Evolutionary conservation across 2,888 invertebrate species (phyloP).

Genomic region (Leptinotarsa haldemani): DNA sequence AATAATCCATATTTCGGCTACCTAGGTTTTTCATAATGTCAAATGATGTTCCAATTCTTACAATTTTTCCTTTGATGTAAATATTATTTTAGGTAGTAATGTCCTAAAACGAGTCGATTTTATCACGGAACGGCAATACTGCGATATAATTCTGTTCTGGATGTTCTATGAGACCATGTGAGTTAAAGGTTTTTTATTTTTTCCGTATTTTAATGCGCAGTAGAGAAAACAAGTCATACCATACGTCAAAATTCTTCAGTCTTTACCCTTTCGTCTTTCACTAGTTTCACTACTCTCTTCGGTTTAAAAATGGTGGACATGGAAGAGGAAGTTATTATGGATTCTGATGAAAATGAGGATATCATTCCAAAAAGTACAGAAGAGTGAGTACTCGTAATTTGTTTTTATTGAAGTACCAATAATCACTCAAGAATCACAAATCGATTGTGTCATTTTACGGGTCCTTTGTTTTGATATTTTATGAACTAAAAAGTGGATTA

Average conservation of each 20-base stretch:
- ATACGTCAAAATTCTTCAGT: not conserved
- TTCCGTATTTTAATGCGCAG: not conserved
- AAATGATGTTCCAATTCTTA: no score
- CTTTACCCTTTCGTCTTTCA: not conserved
- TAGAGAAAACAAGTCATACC: not conserved
- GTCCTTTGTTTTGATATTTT: slow-evolving; percentile 29
- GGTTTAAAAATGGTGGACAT: slow-evolving; percentile 60
- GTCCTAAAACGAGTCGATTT: no score
- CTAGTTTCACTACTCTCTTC: slow-evolving; percentile 2
- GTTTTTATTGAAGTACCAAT: not conserved
- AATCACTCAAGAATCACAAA: not conserved
- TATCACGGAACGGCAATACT: no score
- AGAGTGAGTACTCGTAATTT: slow-evolving; percentile 59
- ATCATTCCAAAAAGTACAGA: slow-evolving; percentile 62
- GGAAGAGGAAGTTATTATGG: slow-evolving; percentile 61
- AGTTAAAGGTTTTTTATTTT: not conserved
- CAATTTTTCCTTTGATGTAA: no score
- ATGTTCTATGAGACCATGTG: not conserved
- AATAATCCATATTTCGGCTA: no score
- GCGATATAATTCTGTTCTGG: no score
- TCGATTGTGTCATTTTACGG: not conserved
- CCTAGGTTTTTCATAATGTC: no score
- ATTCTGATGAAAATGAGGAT: slow-evolving; percentile 59
- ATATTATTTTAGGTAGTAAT: no score
- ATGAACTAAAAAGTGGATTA: not conserved